Percentiles rank a stretch among this genome's conserved stretches.
Evolutionary conservation across 2,888 invertebrate species (phyloP).

Genomic region (Drosophila melanocephala): DNA sequence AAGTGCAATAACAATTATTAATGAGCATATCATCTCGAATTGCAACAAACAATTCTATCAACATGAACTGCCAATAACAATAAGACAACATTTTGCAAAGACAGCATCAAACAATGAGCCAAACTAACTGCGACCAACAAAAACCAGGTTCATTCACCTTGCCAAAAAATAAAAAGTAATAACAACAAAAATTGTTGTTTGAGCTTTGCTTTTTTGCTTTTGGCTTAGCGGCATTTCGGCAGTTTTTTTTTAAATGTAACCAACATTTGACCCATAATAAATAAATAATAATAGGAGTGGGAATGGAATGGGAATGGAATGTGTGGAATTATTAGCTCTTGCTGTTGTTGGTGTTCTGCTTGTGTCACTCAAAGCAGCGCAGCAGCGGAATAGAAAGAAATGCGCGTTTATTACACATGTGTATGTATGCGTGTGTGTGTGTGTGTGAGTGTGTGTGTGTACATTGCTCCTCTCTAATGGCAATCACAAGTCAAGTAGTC

Average conservation of each 20-base stretch:
- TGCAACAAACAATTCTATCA: slow-evolving; percentile 1
- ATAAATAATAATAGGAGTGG: slow-evolving; percentile 33
- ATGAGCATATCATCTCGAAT: slow-evolving; percentile 1
- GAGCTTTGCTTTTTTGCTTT: slow-evolving; percentile 47
- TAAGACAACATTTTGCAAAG: slow-evolving; percentile 47
- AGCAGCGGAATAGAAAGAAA: slow-evolving; percentile 51
- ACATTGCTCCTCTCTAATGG: slow-evolving; percentile 72
- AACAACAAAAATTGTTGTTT: slow-evolving; percentile 15
- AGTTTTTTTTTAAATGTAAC: slow-evolving; percentile 59
- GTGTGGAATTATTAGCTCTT: slow-evolving; percentile 8
- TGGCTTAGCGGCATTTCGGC: slow-evolving; percentile 38
- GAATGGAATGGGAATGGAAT: slow-evolving; percentile 48
- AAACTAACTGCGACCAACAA: slow-evolving; percentile 35
- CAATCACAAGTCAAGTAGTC: slow-evolving; percentile 79
- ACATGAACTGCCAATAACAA: slow-evolving; percentile 36
- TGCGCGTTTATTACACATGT: slow-evolving; percentile 33
- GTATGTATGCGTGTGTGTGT: slow-evolving; percentile 13
- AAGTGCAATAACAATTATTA: slow-evolving; percentile 2
- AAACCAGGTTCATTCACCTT: slow-evolving; percentile 80
- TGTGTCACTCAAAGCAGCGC: slow-evolving; percentile 45
- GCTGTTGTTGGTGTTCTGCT: slow-evolving; percentile 6
- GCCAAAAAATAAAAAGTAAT: slow-evolving; percentile 19
- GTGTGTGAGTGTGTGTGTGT: slow-evolving; percentile 10
- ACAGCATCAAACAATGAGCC: slow-evolving; percentile 30
- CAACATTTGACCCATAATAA: slow-evolving; percentile 75